Evolutionary conservation across 2,888 invertebrate genomes (phyloP).

Genomic region (Pseudoips prasinana): DNA sequence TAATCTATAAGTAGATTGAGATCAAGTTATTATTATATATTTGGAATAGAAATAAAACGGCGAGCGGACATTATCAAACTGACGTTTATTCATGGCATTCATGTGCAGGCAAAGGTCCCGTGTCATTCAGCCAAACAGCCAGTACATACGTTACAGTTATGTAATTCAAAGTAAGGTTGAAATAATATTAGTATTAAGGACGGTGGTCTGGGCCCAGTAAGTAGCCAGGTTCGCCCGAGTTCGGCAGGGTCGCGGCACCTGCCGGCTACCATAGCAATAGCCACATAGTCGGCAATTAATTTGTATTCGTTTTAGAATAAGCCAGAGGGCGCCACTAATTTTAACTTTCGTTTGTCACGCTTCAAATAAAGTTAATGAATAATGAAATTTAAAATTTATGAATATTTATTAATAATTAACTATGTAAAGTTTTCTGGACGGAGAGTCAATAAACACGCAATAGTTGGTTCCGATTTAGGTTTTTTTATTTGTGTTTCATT

Average conservation of each 20-base stretch:
- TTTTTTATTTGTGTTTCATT: slow-evolving; percentile 35
- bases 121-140: too few relatives aligned
- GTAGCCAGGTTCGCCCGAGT: slow-evolving; percentile 38
- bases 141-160: too few relatives aligned
- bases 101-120: too few relatives aligned
- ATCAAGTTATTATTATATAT: too few relatives aligned
- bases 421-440: slow-evolving; percentile 75
- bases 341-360: slow-evolving; percentile 67
- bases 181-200: slow-evolving; percentile 15
- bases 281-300: slow-evolving; percentile 77
- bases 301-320: slow-evolving; percentile 82
- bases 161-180: slow-evolving; percentile 5
- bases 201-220: too few relatives aligned
- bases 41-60: too few relatives aligned
- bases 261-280: slow-evolving; percentile 76
- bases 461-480: slow-evolving; percentile 79
- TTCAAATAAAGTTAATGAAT: slow-evolving; percentile 71
- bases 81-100: too few relatives aligned
- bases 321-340: slow-evolving; percentile 69
- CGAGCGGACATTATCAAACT: too few relatives aligned
- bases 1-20: too few relatives aligned
- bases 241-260: too few relatives aligned
- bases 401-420: slow-evolving; percentile 62
- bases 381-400: slow-evolving; percentile 59
- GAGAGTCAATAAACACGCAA: slow-evolving; percentile 82